These are phyloP conservation scores for Coptotermes formosanus DNA, from an alignment of 1,140 invertebrate species.

Conservation along the genomic window DNA sequence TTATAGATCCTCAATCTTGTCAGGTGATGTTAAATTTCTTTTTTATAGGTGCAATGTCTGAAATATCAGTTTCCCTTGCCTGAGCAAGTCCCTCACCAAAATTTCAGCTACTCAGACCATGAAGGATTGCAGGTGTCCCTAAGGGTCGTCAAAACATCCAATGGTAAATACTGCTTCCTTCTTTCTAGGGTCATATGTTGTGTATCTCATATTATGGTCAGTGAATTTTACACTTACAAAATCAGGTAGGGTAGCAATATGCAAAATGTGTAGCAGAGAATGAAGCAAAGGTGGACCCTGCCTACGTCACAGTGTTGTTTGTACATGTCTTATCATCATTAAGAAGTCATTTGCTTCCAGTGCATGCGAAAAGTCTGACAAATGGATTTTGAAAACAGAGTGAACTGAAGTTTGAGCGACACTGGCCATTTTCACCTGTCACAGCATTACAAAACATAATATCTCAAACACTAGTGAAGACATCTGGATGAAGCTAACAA, in stretches of 20 bases:
- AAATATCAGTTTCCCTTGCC: conserved; percentile 71
- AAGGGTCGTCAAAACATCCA: conserved; percentile 46
- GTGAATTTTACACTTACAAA: background rate
- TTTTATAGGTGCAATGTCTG: conserved; percentile 54
- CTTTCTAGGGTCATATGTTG: background rate
- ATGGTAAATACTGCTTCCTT: background rate
- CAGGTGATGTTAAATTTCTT: conserved; percentile 35
- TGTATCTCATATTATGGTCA: background rate
- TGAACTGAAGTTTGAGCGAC: too few species aligned
- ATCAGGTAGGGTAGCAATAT: background rate
- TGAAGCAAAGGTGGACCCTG: background rate
- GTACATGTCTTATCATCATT: too few species aligned
- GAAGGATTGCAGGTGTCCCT: conserved; percentile 78
- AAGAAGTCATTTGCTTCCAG: too few species aligned
- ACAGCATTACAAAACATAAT: too few species aligned
- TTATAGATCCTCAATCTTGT: conserved; percentile 12
- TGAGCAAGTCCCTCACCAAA: conserved; percentile 64
- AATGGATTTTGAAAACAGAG: too few species aligned
- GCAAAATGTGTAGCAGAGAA: background rate
- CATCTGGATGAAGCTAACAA: too few species aligned
- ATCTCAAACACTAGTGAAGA: too few species aligned
- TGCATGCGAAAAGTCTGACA: too few species aligned
- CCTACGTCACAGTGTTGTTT: too few species aligned
- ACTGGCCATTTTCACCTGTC: too few species aligned
- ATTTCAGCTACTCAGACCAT: conserved; percentile 87